phyloP scores from a whole-genome alignment of 2,113 vertebrate genomes.

The Neofelis nebulosa region DNA sequence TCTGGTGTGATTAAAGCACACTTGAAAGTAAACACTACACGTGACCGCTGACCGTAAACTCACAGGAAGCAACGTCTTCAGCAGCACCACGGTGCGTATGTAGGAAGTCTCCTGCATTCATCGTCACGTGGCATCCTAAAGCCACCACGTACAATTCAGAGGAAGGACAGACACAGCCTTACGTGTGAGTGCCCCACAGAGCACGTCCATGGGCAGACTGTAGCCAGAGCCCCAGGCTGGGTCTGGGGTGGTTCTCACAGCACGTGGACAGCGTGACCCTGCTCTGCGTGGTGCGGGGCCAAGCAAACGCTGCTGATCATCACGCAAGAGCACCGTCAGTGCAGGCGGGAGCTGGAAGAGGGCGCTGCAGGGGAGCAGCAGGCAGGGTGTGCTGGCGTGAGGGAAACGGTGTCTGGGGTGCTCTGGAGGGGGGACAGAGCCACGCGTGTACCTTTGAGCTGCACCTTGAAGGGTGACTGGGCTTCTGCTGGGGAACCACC shows the following conservation, averaged over 20 bases:
- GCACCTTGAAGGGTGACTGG: background rate
- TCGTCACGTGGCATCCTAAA: background rate
- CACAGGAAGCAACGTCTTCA: accelerated
- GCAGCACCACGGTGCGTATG: accelerated
- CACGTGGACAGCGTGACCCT: background rate
- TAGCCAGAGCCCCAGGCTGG: background rate
- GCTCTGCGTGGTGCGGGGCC: background rate
- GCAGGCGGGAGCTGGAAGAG: too few relatives aligned
- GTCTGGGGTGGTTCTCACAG: background rate
- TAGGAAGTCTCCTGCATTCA: accelerated
- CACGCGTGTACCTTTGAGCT: background rate
- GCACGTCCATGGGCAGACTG: background rate
- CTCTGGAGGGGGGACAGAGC: background rate
- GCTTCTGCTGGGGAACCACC: background rate
- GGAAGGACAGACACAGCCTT: background rate
- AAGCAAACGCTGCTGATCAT: background rate
- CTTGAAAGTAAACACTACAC: background rate
- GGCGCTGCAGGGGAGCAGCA: background rate
- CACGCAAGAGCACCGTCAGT: background rate
- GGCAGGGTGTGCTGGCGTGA: background rate
- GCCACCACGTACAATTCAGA: background rate
- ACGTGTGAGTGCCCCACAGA: background rate
- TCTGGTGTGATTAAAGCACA: background rate
- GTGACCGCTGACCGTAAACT: accelerated
- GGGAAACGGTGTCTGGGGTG: background rate